phyloP scores from a whole-genome alignment of 2,797 vertebrate genomes.

The Betta splendens region DNA sequence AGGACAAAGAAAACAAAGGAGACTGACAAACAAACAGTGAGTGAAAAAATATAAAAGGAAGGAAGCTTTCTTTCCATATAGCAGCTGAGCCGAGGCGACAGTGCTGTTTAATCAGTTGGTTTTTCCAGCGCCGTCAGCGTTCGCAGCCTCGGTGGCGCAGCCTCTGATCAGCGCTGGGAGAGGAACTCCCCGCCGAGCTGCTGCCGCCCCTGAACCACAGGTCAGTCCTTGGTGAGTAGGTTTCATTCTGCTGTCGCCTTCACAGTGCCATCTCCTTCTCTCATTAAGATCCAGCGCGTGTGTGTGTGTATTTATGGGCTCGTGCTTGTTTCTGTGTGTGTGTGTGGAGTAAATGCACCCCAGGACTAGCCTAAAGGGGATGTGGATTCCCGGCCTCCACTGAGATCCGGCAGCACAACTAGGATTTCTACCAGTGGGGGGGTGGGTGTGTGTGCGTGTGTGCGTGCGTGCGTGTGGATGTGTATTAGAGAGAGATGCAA shows the following conservation, averaged over 20 bases:
- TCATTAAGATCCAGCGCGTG: slow-evolving; percentile 76
- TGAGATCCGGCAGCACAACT: slow-evolving; percentile 75
- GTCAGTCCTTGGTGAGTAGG: slow-evolving; percentile 83
- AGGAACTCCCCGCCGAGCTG: slow-evolving; percentile 71
- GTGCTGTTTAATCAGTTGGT: slow-evolving; percentile 82
- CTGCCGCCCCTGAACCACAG: slow-evolving; percentile 78
- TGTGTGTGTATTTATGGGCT: slow-evolving; percentile 47
- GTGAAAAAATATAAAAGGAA: slow-evolving; percentile 73
- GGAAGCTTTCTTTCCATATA: slow-evolving; percentile 77
- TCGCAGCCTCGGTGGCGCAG: slow-evolving; percentile 68
- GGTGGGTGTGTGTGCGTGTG: slow-evolving; percentile 27
- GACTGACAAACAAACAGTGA: slow-evolving; percentile 81
- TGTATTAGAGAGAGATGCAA: slow-evolving; percentile 63
- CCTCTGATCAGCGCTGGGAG: slow-evolving; percentile 81
- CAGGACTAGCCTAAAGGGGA: slow-evolving; percentile 85
- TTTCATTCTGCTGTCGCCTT: slow-evolving; percentile 77
- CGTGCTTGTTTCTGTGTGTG: slow-evolving; percentile 47
- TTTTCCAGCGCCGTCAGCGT: slow-evolving; percentile 74
- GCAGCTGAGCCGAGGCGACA: slow-evolving; percentile 78
- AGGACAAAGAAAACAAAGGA: slow-evolving; percentile 83
- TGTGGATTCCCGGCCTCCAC: slow-evolving; percentile 77
- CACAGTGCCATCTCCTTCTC: slow-evolving; percentile 63
- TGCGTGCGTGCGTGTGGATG: slow-evolving; percentile 27
- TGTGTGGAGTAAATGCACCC: slow-evolving; percentile 77
- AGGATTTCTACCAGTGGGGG: slow-evolving; percentile 70